Evolutionary conservation across 2,113 vertebrate species (phyloP).

Genomic region (Siphamia tubifer): DNA sequence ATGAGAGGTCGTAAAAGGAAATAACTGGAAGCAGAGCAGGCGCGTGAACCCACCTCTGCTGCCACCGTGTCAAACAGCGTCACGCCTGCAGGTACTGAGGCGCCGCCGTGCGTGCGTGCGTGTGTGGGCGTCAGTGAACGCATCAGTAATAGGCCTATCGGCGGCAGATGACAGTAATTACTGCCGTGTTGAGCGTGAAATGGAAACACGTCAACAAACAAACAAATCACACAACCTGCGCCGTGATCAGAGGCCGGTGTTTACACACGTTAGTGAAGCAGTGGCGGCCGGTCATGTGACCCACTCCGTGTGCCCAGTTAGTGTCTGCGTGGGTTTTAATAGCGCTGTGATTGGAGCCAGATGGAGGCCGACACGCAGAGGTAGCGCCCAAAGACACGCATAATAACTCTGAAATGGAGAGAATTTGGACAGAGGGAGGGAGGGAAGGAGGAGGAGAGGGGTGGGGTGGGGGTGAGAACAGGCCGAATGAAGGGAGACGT

Average conservation of each 20-base stretch:
- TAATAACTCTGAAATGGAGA: slow-evolving; percentile 54
- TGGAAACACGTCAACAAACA: no score
- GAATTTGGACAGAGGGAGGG: slow-evolving; percentile 22
- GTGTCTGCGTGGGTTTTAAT: slow-evolving; percentile 65
- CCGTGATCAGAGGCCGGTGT: slow-evolving; percentile 10
- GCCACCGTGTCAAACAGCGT: no score
- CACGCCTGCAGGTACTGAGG: no score
- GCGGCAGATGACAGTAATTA: slow-evolving; percentile 44
- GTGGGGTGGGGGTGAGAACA: slow-evolving; percentile 29
- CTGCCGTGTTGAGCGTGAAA: slow-evolving; percentile 25
- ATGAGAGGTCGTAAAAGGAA: slow-evolving; percentile 59
- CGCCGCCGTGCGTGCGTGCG: no score
- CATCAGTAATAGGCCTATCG: background rate
- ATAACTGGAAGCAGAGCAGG: slow-evolving; percentile 53
- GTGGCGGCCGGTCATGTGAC: no score
- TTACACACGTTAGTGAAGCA: slow-evolving; percentile 53
- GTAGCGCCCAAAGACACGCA: slow-evolving; percentile 44
- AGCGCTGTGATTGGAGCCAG: slow-evolving; percentile 71
- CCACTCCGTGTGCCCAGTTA: slow-evolving; percentile 64
- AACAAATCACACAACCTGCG: no score
- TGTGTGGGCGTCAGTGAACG: background rate
- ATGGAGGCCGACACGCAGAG: slow-evolving; percentile 64
- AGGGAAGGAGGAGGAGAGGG: slow-evolving; percentile 6
- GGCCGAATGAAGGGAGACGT: no score
- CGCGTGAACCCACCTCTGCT: slow-evolving; percentile 30